Conservation (phyloP, 2,113 vertebrate species). For the Coturnix japonica region DNA sequence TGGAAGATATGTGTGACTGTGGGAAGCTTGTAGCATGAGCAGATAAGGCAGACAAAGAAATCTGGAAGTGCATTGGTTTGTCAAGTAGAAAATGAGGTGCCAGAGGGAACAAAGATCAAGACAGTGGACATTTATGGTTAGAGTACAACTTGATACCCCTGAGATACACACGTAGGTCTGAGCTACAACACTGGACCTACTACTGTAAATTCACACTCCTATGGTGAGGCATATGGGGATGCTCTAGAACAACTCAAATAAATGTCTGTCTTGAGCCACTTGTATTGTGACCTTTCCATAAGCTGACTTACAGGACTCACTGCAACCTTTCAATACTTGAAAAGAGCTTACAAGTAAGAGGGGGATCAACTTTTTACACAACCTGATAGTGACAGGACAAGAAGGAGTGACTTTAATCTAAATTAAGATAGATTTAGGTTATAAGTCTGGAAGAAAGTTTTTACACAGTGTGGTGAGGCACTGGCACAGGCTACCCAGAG, state of each 20-base stretch:
- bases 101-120: neutral
- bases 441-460: no score
- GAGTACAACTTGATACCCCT: neutral
- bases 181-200: rapidly evolving
- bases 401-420: no score
- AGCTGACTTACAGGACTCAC: neutral
- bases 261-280: neutral
- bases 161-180: no score
- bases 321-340: no score
- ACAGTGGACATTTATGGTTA: neutral
- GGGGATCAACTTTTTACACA: no score
- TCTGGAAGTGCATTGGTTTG: neutral
- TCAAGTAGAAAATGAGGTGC: neutral
- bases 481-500: no score
- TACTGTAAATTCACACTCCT: neutral
- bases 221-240: neutral
- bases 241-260: neutral
- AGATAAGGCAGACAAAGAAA: neutral
- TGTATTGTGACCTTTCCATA: neutral
- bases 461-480: no score
- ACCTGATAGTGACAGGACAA: no score
- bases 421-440: no score
- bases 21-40: neutral
- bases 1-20: neutral
- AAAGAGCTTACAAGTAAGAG: no score